Percentiles rank a stretch among this genome's conserved stretches.
These are phyloP conservation scores for Pipra filicauda DNA, from an alignment of 2,113 vertebrate genomes.

Conservation along the genomic window DNA sequence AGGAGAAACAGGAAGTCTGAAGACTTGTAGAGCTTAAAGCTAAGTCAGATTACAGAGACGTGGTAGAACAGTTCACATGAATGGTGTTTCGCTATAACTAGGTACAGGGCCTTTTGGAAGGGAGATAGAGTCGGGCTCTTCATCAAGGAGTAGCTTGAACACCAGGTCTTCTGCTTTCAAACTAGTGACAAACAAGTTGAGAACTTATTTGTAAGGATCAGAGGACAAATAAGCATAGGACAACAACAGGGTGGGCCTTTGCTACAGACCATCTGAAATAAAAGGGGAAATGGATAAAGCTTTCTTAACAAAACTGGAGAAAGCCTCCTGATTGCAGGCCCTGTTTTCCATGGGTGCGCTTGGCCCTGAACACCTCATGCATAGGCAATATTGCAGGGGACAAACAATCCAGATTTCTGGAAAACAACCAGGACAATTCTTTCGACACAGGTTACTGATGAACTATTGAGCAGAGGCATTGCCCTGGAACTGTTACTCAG, in stretches of 20 bases:
- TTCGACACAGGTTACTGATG: neutral
- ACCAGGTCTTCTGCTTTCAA: neutral
- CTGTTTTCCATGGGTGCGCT: neutral
- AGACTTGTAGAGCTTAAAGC: neutral
- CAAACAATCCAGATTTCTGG: neutral
- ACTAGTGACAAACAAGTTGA: neutral
- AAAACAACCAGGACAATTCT: neutral
- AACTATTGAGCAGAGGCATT: neutral
- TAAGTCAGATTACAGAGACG: neutral
- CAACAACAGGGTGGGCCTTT: neutral
- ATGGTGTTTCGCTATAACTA: neutral
- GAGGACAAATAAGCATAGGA: neutral
- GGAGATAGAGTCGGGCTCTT: neutral
- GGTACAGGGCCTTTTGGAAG: neutral
- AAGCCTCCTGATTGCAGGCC: neutral
- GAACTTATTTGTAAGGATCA: neutral
- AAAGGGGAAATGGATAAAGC: neutral
- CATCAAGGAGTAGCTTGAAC: neutral
- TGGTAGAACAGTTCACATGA: fast-evolving
- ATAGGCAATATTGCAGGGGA: neutral
- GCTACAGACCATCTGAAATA: neutral
- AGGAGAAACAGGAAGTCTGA: neutral
- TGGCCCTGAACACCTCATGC: neutral
- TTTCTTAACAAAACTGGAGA: neutral
- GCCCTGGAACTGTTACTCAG: neutral